Percentiles rank a stretch among this genome's conserved stretches.
Conservation (phyloP, 2,888 invertebrate species). For the Halictus quadricinctus region DNA sequence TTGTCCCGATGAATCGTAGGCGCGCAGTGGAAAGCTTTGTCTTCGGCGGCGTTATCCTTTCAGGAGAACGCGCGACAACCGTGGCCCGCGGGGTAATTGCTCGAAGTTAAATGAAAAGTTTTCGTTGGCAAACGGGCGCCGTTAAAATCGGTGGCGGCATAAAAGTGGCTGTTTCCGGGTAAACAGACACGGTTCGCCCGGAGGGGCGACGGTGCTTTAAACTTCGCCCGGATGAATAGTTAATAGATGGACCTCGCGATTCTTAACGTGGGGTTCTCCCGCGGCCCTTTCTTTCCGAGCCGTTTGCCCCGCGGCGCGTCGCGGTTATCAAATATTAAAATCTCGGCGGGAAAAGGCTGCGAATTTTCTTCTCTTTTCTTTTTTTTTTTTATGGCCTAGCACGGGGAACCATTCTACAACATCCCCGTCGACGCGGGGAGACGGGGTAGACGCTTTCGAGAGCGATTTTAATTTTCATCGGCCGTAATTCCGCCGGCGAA, state of each 20-base stretch:
- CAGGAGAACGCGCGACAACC: background rate
- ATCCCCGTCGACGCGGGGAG: background rate
- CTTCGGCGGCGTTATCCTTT: background rate
- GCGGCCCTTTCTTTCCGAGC: background rate
- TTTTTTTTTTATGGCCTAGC: slow-evolving; percentile 57
- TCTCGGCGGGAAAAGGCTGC: slow-evolving; percentile 59
- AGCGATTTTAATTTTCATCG: slow-evolving; percentile 58
- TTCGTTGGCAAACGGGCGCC: background rate
- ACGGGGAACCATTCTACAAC: slow-evolving; percentile 3
- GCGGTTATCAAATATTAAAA: slow-evolving; percentile 72
- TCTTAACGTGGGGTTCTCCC: slow-evolving; percentile 57
- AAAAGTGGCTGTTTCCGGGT: slow-evolving; percentile 34
- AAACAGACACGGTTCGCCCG: slow-evolving; percentile 54
- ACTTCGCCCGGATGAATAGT: slow-evolving; percentile 65
- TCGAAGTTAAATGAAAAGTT: slow-evolving; percentile 35
- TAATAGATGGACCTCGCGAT: slow-evolving; percentile 58
- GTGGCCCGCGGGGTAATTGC: slow-evolving; percentile 26
- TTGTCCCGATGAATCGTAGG: background rate
- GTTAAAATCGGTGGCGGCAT: slow-evolving; percentile 30
- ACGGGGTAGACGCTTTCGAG: background rate
- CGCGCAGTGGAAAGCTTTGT: background rate
- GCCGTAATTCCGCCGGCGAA: background rate
- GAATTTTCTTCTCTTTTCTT: slow-evolving; percentile 15
- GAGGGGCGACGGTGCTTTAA: slow-evolving; percentile 39
- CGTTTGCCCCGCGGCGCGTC: slow-evolving; percentile 20